These are phyloP conservation scores for Montipora foliosa DNA, from an alignment of 64 coral and sea anemone species.

Conservation along the genomic window DNA sequence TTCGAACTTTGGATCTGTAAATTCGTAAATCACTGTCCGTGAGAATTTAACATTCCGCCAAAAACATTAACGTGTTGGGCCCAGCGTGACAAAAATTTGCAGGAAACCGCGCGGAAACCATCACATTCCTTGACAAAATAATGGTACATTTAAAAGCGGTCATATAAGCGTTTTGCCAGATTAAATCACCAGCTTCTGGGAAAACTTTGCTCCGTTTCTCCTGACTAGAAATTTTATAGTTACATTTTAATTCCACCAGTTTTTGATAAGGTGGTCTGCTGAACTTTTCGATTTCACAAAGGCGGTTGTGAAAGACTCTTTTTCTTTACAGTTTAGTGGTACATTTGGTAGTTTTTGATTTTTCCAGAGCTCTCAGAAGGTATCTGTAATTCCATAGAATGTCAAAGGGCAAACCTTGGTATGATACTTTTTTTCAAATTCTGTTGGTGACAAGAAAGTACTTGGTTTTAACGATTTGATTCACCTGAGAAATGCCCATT, in stretches of 20 bases:
- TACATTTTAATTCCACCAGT: no score
- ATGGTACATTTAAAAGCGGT: no score
- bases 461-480: background rate
- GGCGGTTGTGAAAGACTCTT: background rate
- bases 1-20: no score
- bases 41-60: background rate
- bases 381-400: background rate
- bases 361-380: background rate
- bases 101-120: no score
- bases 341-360: background rate
- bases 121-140: no score
- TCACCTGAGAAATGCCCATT: background rate
- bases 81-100: no score
- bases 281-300: background rate
- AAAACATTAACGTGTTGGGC: no score
- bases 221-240: no score
- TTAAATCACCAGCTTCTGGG: no score
- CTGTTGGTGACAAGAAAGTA: background rate
- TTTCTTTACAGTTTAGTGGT: background rate
- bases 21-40: no score
- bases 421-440: slow-evolving; percentile 13
- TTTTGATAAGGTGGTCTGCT: background rate
- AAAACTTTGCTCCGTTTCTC: no score
- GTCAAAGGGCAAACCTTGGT: background rate
- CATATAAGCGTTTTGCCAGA: no score